A percentile compares a stretch with the other conserved stretches of the same genome.
phyloP scores from a whole-genome alignment of 2,888 invertebrate genomes.

The Tetanocera ferruginea region DNA sequence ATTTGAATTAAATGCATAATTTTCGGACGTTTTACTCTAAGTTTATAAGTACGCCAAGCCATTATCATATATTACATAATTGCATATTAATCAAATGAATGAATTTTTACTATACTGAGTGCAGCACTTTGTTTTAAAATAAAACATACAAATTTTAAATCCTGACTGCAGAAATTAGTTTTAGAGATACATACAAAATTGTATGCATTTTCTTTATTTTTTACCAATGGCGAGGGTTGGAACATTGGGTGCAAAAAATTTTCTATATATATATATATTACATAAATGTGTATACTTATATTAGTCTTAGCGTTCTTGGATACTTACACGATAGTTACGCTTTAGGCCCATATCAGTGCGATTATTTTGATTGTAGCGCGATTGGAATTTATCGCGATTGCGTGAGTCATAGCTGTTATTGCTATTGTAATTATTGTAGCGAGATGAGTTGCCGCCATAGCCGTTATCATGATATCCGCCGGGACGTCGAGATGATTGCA shows the following conservation, averaged over 20 bases:
- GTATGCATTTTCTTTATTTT: background rate
- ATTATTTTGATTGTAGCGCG: conserved; percentile 45
- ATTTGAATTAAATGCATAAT: too few species aligned
- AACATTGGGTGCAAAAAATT: background rate
- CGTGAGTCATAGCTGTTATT: conserved; percentile 60
- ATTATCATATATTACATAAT: too few species aligned
- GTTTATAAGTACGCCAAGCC: too few species aligned
- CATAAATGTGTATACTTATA: background rate
- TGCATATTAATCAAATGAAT: too few species aligned
- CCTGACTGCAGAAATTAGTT: background rate
- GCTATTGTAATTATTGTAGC: conserved; percentile 57
- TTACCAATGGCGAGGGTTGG: too few species aligned
- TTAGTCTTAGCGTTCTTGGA: background rate
- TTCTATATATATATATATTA: background rate
- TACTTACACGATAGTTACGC: conserved; percentile 65
- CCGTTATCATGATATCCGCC: conserved; percentile 59
- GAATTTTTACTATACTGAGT: too few species aligned
- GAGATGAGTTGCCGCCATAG: conserved; percentile 51
- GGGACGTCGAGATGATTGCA: conserved; percentile 60
- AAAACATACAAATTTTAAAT: too few species aligned
- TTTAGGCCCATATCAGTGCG: conserved; percentile 62
- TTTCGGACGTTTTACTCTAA: too few species aligned
- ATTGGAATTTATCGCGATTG: conserved; percentile 55
- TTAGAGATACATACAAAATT: background rate
- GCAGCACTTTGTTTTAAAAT: too few species aligned